Evolutionary conservation across 2,888 invertebrate genomes (phyloP).

Genomic region (Tenodera sinensis): DNA sequence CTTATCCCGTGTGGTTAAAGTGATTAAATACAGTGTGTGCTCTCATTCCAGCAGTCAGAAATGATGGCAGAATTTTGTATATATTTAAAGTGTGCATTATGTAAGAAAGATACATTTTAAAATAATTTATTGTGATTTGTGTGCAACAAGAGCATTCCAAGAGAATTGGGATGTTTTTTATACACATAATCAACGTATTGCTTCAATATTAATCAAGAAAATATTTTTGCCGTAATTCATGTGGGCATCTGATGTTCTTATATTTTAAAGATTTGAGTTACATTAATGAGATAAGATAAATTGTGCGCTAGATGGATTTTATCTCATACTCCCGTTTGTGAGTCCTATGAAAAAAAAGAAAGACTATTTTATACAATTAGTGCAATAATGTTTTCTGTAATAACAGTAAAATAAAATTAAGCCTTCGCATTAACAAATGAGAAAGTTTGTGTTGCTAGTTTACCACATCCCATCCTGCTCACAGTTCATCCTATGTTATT

Average conservation of each 20-base stretch:
- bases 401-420: not conserved
- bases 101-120: not conserved
- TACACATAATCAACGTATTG: not conserved
- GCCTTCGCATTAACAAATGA: not conserved
- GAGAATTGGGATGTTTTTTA: not conserved
- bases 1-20: not conserved
- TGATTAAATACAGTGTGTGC: not conserved
- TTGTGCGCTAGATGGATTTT: not conserved
- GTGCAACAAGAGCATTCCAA: not conserved
- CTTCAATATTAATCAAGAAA: not conserved
- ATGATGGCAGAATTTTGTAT: not conserved
- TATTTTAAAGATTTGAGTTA: not conserved
- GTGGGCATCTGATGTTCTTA: not conserved
- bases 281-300: not conserved
- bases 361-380: not conserved
- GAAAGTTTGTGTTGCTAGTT: not conserved
- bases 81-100: not conserved
- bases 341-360: not conserved
- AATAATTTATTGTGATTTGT: not conserved
- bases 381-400: not conserved
- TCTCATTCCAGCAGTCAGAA: not conserved
- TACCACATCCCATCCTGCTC: not conserved
- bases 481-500: too few species aligned
- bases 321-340: not conserved
- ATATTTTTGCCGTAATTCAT: not conserved